Percentiles rank a stretch among this genome's conserved stretches.
phyloP scores from a whole-genome alignment of 2,113 vertebrate genomes.

The Periophthalmodon schlosseri region DNA sequence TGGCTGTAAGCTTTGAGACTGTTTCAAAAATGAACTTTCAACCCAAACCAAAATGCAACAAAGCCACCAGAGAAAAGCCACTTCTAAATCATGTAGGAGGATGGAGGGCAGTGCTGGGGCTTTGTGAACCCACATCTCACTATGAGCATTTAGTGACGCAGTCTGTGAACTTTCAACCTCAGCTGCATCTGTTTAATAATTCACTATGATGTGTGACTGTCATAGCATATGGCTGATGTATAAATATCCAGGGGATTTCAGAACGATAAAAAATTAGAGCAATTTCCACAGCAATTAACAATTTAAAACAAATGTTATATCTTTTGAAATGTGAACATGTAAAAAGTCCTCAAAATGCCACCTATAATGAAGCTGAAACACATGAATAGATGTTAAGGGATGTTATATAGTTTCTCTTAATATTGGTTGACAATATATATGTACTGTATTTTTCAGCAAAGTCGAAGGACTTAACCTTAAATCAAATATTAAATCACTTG shows the following conservation, averaged over 20 bases:
- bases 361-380: too few species aligned
- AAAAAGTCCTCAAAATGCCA: too few species aligned
- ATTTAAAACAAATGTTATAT: too few species aligned
- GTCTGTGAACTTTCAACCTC: not conserved
- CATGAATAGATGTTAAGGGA: not conserved
- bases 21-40: conserved; percentile 5
- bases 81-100: conserved; percentile 1
- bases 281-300: too few species aligned
- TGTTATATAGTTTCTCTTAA: not conserved
- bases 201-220: not conserved
- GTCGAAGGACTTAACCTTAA: not conserved
- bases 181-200: not conserved
- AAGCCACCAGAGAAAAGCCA: not conserved
- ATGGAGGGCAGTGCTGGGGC: not conserved
- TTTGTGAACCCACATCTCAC: not conserved
- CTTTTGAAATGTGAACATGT: too few species aligned
- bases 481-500: not conserved
- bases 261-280: too few species aligned
- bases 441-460: not conserved
- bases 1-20: not conserved
- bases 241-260: too few species aligned
- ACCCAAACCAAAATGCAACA: not conserved
- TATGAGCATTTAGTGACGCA: not conserved
- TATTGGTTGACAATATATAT: not conserved
- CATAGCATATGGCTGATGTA: not conserved